Evolutionary conservation across 2,113 vertebrate genomes (phyloP).

Genomic region (Vicugna pacos): DNA sequence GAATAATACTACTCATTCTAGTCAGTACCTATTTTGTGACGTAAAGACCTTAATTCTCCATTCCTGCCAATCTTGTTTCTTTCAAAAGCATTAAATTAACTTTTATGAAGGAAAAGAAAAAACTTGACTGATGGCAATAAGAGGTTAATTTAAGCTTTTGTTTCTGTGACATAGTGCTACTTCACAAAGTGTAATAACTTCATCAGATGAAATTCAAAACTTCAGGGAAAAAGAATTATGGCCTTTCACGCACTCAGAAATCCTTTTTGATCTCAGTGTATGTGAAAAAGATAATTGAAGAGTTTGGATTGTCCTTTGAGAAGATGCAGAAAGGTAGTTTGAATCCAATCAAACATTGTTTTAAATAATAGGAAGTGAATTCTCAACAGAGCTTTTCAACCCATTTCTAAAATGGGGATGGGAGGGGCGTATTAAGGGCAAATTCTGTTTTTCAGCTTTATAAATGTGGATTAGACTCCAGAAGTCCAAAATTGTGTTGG

Average conservation of each 20-base stretch:
- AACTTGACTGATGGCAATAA: constrained; percentile 61
- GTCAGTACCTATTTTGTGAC: constrained; percentile 72
- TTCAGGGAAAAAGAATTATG: constrained; percentile 79
- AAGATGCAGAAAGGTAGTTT: constrained; percentile 66
- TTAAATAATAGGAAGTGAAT: constrained; percentile 74
- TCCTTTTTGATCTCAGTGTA: constrained; percentile 71
- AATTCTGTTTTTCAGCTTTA: constrained; percentile 39
- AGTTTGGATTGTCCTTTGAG: constrained; percentile 79
- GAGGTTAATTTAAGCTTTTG: constrained; percentile 84
- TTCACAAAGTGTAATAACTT: constrained; percentile 71
- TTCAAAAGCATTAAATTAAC: constrained; percentile 83
- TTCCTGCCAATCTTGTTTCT: constrained; percentile 71
- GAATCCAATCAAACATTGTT: constrained; percentile 78
- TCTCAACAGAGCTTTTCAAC: constrained; percentile 50
- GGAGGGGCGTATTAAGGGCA: background rate
- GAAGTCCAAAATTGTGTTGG: background rate
- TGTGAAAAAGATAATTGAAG: constrained; percentile 81
- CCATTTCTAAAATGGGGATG: constrained; percentile 8
- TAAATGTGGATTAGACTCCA: background rate
- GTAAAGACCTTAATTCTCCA: constrained; percentile 69
- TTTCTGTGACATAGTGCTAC: constrained; percentile 73
- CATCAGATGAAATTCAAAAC: constrained; percentile 84
- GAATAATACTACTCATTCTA: constrained; percentile 52
- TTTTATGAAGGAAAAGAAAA: constrained; percentile 80
- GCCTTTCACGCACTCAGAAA: constrained; percentile 73